phyloP scores from a whole-genome alignment of 1,140 invertebrate genomes.

The Drosophila mayri region DNA sequence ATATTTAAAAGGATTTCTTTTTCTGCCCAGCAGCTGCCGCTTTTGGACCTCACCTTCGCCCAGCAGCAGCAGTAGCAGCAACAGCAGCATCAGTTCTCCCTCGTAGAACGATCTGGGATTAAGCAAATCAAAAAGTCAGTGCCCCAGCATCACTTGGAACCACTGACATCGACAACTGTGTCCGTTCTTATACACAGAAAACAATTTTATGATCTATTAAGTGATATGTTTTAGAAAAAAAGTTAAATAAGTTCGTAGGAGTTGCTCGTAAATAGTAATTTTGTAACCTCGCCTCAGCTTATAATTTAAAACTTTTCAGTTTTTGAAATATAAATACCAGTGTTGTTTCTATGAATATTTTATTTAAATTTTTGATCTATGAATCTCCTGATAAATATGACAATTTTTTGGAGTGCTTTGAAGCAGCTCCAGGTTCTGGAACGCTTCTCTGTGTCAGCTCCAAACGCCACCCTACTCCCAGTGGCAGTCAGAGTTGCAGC shows the following conservation, averaged over 20 bases:
- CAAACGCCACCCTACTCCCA: background rate
- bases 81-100: background rate
- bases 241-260: too few species aligned
- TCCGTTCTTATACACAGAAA: constrained; percentile 9
- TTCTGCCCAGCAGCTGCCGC: constrained; percentile 27
- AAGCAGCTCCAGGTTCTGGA: background rate
- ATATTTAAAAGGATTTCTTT: constrained; percentile 70
- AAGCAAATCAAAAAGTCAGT: constrained; percentile 71
- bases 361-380: background rate
- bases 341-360: background rate
- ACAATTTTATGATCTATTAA: background rate
- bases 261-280: background rate
- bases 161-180: constrained; percentile 24
- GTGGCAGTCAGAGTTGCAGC: constrained; percentile 28
- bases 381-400: background rate
- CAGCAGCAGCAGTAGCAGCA: background rate
- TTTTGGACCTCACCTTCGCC: constrained; percentile 13
- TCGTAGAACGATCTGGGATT: constrained; percentile 53
- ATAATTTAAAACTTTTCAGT: background rate
- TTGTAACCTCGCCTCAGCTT: background rate
- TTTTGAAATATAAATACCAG: background rate
- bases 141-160: constrained; percentile 32
- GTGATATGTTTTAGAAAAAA: background rate
- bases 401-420: constrained; percentile 5
- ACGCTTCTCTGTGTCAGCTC: constrained; percentile 13